Conservation (phyloP, 1,140 invertebrate species). For the Trinorchestia longiramus region DNA sequence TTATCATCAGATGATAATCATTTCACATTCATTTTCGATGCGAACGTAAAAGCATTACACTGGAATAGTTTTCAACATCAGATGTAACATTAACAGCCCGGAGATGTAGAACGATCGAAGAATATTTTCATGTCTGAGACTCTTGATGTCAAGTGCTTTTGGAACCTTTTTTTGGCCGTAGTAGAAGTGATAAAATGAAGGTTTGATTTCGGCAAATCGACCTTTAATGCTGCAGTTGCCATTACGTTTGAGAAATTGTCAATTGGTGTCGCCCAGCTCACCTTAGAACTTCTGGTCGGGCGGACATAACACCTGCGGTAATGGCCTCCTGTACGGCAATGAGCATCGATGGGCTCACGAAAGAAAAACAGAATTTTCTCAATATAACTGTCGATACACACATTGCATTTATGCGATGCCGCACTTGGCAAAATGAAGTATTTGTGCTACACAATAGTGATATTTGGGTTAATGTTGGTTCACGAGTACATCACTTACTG, state of each 20-base stretch:
- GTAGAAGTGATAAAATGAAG: background rate
- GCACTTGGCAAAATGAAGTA: background rate
- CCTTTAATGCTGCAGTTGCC: background rate
- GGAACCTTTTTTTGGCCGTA: background rate
- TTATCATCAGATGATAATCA: background rate
- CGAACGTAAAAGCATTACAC: background rate
- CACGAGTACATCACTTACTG: too few relatives aligned
- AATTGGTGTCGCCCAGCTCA: background rate
- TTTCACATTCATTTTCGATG: background rate
- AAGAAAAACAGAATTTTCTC: background rate
- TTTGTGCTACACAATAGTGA: background rate
- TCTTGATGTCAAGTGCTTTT: background rate
- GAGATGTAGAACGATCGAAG: background rate
- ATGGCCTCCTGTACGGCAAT: background rate
- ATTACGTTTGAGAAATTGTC: constrained; percentile 9
- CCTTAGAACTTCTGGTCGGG: background rate
- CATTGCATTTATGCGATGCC: background rate
- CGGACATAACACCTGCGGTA: background rate
- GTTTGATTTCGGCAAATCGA: constrained; percentile 7
- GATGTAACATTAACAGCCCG: background rate
- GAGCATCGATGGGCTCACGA: background rate
- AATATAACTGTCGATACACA: background rate
- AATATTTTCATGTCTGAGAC: background rate
- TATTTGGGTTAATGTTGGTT: background rate
- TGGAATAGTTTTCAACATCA: background rate